A percentile compares a stretch with the other conserved stretches of the same genome.
Conservation (phyloP, 1,140 invertebrate species). For the Mycetomoellerius zeteki region DNA sequence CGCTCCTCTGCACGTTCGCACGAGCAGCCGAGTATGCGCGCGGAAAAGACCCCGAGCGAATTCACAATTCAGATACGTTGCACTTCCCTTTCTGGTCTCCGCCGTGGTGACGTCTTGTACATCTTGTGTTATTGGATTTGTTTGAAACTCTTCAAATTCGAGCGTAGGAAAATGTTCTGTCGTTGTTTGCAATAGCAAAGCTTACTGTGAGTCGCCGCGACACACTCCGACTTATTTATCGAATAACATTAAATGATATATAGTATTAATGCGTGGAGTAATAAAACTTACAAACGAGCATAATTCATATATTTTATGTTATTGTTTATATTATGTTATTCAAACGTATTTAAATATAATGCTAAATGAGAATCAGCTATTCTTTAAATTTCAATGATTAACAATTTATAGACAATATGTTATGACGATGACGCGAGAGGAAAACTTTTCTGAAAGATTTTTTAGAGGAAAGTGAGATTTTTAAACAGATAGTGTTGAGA, state of each 20-base stretch:
- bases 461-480: not conserved
- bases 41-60: conserved; percentile 57
- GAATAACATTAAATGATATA: not conserved
- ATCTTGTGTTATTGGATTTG: conserved; percentile 77
- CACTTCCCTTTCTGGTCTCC: conserved; percentile 16
- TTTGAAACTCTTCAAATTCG: conserved; percentile 78
- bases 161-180: conserved; percentile 43
- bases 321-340: not conserved
- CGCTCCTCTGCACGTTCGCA: conserved; percentile 50
- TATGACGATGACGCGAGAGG: not conserved
- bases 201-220: conserved; percentile 30
- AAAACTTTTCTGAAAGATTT: not conserved
- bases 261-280: no score
- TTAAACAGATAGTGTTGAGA: not conserved
- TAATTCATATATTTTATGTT: no score
- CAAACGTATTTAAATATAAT: not conserved
- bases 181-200: conserved; percentile 33
- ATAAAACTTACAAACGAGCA: no score
- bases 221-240: not conserved
- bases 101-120: conserved; percentile 26
- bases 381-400: not conserved
- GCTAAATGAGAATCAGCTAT: not conserved
- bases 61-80: conserved; percentile 69
- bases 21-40: conserved; percentile 44
- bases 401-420: not conserved